Evolutionary conservation across 2,797 vertebrate genomes (phyloP).

Genomic region (Scarus forsteni): DNA sequence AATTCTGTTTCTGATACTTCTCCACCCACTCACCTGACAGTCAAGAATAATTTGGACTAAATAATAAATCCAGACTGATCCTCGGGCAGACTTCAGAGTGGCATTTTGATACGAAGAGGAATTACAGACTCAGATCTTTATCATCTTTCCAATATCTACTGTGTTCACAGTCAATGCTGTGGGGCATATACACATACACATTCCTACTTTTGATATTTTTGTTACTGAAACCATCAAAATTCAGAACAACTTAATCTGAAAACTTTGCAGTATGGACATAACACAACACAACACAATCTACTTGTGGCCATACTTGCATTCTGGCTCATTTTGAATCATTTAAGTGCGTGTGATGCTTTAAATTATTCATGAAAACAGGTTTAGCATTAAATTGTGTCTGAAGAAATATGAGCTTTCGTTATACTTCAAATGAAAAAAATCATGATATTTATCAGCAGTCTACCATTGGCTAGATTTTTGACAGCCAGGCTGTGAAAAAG

Average conservation of each 20-base stretch:
- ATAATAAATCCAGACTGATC: background rate
- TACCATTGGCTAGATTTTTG: no score
- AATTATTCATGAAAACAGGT: no score
- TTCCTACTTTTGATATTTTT: background rate
- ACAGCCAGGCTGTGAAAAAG: no score
- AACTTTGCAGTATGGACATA: background rate
- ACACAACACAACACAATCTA: no score
- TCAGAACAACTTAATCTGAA: background rate
- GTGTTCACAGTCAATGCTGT: conserved; percentile 11
- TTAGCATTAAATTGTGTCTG: no score
- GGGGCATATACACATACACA: conserved; percentile 11
- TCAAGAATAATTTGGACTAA: background rate
- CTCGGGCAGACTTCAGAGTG: conserved; percentile 5
- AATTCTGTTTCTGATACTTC: background rate
- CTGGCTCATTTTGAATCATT: no score
- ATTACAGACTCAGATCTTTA: conserved; percentile 11
- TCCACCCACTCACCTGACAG: background rate
- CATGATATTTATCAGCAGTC: no score
- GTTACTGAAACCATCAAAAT: conserved; percentile 7
- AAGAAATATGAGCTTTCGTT: no score
- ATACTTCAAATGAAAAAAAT: no score
- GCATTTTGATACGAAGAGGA: conserved; percentile 15
- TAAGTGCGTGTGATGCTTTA: no score
- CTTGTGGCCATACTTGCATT: no score
- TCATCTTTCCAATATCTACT: conserved; percentile 19